Conservation (phyloP, 2,888 invertebrate genomes). For the Candidula unifasciata region DNA sequence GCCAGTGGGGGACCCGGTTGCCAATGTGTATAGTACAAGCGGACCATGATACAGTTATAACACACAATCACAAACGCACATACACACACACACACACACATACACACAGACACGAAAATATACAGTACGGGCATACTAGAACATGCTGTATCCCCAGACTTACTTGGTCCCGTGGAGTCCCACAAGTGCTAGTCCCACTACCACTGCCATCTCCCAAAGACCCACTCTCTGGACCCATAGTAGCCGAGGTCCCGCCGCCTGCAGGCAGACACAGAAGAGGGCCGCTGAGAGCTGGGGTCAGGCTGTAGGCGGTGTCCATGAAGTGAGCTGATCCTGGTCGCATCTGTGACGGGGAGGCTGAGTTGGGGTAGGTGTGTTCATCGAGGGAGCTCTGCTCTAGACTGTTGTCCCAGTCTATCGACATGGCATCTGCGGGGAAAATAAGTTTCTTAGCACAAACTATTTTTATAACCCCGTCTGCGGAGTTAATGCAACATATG, state of each 20-base stretch:
- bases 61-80: too few relatives aligned
- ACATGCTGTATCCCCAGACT: neutral
- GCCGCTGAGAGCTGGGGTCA: conserved; percentile 13
- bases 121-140: neutral
- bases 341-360: conserved; percentile 17
- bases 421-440: conserved; percentile 15
- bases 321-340: conserved; percentile 30
- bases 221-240: conserved; percentile 1
- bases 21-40: neutral
- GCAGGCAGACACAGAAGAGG: conserved; percentile 40
- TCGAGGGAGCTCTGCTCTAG: conserved; percentile 31
- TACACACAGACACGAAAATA: too few relatives aligned
- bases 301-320: conserved; percentile 30
- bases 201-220: conserved; percentile 33
- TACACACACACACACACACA: too few relatives aligned
- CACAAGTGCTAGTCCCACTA: conserved; percentile 28
- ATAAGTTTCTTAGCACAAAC: too few relatives aligned
- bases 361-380: conserved; percentile 28
- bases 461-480: too few relatives aligned
- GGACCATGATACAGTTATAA: neutral
- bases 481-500: too few relatives aligned
- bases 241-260: neutral
- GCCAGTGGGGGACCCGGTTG: too few relatives aligned
- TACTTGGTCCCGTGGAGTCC: conserved; percentile 43
- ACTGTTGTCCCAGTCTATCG: conserved; percentile 49